Base-by-base conservation (phyloP, 2,797 vertebrate genomes). In the Cottoperca gobio region DNA sequence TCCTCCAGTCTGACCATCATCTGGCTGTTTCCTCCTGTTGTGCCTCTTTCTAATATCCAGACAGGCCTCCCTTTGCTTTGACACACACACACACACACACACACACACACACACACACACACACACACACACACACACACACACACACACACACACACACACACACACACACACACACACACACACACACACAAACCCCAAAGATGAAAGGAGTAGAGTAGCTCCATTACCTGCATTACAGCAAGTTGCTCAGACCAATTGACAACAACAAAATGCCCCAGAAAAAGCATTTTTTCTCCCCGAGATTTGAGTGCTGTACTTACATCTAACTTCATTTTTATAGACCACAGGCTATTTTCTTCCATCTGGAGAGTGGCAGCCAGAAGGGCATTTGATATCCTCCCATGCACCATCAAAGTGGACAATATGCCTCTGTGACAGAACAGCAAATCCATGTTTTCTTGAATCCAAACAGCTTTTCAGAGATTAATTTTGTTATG, bases 191-290 rank as follows among this genome's bases (percentile, higher is more conserved):
- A 54, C 28, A n/a, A 26, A 23, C 50, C 21, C 82, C 74, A 92
- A 97, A 96, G 97, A 98, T 99, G 96, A 99, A 99, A 99, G 97
- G 94, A 91, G 93, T 93, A 96, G 94, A 95, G 94, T 93, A 94
- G 95, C 94, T 97, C 97, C 96, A 98, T 98, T 98, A 98, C 95
- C 93, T 96, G 95, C 95, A 97, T 97, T 97, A 97, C 95, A 94
- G 94, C 93, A 97, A 96, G 95, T 90, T 97, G 95, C 89, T 96
- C 92, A 91, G 89, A 94, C 94, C 90, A 91, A 96, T 95, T 94
- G 95, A 94, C 95, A 95, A 96, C 96, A 96, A 96, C 95, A 94
- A 95, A 96, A 97, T 97, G 96, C 96, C 95, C 95, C 93, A 94
- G 95, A 95, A 96, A 95, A 94, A 95, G 94, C 95, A 91, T 95